Evolutionary conservation across 2,113 vertebrate species (phyloP).

Genomic region (Psophia crepitans): DNA sequence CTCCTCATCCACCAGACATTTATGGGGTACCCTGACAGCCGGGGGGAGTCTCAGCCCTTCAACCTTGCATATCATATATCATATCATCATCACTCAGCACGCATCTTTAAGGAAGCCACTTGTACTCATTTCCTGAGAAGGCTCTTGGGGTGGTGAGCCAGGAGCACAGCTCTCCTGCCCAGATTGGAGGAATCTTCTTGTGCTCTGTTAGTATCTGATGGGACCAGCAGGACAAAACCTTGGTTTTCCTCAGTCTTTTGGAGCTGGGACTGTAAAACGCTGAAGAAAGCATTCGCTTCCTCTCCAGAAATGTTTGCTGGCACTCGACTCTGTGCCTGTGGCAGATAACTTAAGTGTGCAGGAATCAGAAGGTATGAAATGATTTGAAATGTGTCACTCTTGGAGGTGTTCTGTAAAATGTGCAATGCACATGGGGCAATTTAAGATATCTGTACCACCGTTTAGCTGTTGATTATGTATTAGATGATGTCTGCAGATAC

Average conservation of each 20-base stretch:
- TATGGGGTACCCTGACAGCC: accelerated
- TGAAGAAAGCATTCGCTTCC: not conserved
- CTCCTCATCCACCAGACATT: not conserved
- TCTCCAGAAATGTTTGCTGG: not conserved
- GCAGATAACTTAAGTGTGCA: not conserved
- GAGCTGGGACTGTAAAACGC: not conserved
- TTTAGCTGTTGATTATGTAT: not conserved
- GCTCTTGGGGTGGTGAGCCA: not conserved
- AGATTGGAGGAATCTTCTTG: not conserved
- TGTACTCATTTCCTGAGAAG: not conserved
- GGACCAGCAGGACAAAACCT: not conserved
- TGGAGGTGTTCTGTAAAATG: not conserved
- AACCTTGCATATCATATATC: accelerated
- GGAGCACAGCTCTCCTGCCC: not conserved
- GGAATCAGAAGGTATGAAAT: not conserved
- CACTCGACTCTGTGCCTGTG: accelerated
- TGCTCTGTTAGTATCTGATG: not conserved
- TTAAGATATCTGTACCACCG: not conserved
- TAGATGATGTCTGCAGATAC: not conserved
- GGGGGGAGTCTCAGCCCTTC: accelerated
- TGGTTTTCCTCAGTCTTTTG: not conserved
- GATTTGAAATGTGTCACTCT: not conserved
- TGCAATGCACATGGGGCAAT: not conserved
- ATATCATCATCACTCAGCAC: not conserved
- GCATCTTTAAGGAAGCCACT: not conserved